A percentile compares a stretch with the other conserved stretches of the same genome.
These are phyloP conservation scores for Otolemur crassicaudatus DNA, from an alignment of 2,797 vertebrate genomes.

Conservation along the genomic window DNA sequence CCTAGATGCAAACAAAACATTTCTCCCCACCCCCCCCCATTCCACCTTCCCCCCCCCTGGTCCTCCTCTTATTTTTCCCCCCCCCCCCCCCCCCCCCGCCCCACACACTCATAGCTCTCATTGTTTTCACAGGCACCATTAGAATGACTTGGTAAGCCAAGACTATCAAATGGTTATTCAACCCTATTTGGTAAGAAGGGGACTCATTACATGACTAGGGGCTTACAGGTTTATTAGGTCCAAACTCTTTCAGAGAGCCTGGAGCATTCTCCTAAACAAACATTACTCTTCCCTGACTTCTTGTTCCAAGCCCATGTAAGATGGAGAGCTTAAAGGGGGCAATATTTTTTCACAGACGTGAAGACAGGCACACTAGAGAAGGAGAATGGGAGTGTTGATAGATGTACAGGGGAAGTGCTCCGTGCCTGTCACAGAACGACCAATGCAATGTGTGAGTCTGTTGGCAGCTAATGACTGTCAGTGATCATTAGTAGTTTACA, in stretches of 20 bases:
- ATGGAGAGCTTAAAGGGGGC: slow-evolving; percentile 29
- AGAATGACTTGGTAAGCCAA: slow-evolving; percentile 47
- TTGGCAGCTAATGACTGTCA: neutral
- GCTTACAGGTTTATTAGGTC: slow-evolving; percentile 72
- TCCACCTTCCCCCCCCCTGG: no score
- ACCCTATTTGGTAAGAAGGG: slow-evolving; percentile 61
- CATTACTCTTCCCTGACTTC: slow-evolving; percentile 53
- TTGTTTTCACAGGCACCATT: slow-evolving; percentile 45
- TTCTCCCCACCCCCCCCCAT: neutral
- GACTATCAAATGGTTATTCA: slow-evolving; percentile 62
- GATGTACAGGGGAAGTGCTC: neutral
- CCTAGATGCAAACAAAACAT: no score
- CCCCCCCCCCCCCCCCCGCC: neutral
- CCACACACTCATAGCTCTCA: neutral
- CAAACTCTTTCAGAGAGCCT: slow-evolving; percentile 71
- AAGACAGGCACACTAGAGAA: neutral
- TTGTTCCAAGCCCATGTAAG: slow-evolving; percentile 62
- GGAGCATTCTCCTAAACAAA: slow-evolving; percentile 72
- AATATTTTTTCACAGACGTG: neutral
- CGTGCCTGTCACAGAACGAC: neutral
- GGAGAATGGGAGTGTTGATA: neutral
- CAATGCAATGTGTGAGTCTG: neutral
- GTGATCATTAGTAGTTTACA: neutral
- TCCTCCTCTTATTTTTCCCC: no score
- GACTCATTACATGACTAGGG: slow-evolving; percentile 76